Conservation (phyloP, 2,113 vertebrate species). For the Ploceus nigricollis region DNA sequence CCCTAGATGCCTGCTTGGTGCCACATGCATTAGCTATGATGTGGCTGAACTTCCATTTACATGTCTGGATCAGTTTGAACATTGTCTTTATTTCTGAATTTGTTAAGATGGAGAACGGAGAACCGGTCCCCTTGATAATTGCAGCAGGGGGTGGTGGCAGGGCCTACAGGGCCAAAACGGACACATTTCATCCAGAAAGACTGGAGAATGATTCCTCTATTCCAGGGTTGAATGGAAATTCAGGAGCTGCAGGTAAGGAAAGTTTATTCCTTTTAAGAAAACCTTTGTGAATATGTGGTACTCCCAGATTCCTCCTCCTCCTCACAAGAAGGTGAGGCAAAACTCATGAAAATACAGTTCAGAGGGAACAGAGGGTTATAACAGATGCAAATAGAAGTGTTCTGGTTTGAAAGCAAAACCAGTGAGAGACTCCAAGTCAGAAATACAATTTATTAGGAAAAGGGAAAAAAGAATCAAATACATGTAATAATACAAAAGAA, state of each 20-base stretch:
- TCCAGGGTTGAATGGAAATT: conserved; percentile 88
- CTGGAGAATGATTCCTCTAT: conserved; percentile 84
- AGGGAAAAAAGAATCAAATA: too few species aligned
- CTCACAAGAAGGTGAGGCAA: not conserved
- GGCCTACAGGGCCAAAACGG: conserved; percentile 84
- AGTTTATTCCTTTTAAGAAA: not conserved
- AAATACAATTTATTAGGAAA: too few species aligned
- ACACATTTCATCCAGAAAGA: conserved; percentile 79
- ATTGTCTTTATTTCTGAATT: conserved; percentile 13
- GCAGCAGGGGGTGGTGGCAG: conserved; percentile 94
- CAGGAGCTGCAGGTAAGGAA: conserved; percentile 85
- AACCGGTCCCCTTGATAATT: conserved; percentile 85
- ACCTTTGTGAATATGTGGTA: not conserved
- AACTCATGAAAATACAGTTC: not conserved
- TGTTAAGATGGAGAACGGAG: conserved; percentile 83
- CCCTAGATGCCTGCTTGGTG: not conserved
- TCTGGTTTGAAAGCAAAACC: too few species aligned
- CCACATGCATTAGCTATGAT: not conserved
- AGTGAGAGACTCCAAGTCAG: too few species aligned
- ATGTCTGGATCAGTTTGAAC: not conserved
- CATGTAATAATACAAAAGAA: too few species aligned
- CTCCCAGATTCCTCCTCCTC: not conserved
- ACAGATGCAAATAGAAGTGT: not conserved
- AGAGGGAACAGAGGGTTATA: not conserved
- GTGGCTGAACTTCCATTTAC: not conserved